Base-by-base conservation (phyloP, 2,113 vertebrate genomes). In the Xyliphius kryptos region DNA sequence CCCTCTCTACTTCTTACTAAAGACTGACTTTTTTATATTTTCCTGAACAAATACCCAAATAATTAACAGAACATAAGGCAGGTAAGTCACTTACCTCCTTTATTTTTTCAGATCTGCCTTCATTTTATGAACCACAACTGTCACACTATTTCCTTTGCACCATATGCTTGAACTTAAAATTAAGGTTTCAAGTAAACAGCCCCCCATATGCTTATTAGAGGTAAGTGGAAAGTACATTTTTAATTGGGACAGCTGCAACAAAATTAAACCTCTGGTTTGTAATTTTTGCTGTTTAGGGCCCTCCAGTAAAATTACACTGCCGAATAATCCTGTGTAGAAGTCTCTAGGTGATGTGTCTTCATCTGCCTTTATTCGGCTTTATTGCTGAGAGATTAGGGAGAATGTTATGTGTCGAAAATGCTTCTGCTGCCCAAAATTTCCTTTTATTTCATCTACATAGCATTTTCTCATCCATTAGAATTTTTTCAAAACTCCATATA, bases 261-360 rank as follows among this genome's bases (percentile, higher is more conserved):
- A 50, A 56, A 62, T 51, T 15, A 5, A 14, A 10, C 37, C 41
- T 7, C 63, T 46, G 49, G 58, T 52, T 68, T 64, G 32, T 56
- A 56, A 61, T 68, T 65, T 66, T 16, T 50, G 10, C 19, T 50
- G 43, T 56, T 66, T 64, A 54, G 66, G 43, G 60, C 20, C 36
- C n/a, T 50, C 20, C 43, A 55, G 47, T 11, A 56, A 49, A 37
- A 61, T 58, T 36, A 53, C 43, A 13, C 9, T 51, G 46, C 40
- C 49, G 26, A 43, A 68, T 62, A 40, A 61, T 13, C 15, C 4
- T 16, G 56, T 22, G 2, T 37, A 15, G 32, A 15, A 10, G 15
- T 22, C 3, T 20, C 0, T 26, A 21, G 54, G 51, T 17, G 22
- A 15, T 58, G 16, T 19, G 46, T 43, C 16, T 46, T 48, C 5